Percentiles rank a stretch among this genome's conserved stretches.
Conservation (phyloP, 2,888 invertebrate genomes). For the Xylocampa areola region DNA sequence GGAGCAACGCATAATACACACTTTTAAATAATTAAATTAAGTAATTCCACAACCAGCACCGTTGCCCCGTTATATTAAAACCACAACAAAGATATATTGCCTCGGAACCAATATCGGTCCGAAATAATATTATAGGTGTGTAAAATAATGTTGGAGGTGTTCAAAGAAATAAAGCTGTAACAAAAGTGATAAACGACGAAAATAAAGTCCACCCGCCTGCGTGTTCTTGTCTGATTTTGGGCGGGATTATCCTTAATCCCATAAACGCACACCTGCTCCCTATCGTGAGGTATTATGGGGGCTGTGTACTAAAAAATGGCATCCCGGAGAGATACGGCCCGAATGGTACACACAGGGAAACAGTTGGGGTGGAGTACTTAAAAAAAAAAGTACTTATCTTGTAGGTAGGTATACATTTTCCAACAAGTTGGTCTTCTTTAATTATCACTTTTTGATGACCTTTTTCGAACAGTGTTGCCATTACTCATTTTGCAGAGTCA, state of each 20-base stretch:
- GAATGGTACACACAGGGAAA: background rate
- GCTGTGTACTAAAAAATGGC: slow-evolving; percentile 13
- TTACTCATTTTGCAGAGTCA: too few relatives aligned
- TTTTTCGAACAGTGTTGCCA: too few relatives aligned
- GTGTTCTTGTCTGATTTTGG: slow-evolving; percentile 23
- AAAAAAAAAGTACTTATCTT: background rate
- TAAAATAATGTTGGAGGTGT: too few relatives aligned
- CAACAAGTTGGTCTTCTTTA: too few relatives aligned
- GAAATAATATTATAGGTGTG: background rate
- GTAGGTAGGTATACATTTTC: too few relatives aligned
- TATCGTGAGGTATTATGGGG: slow-evolving; percentile 15
- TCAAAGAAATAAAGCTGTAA: slow-evolving; percentile 7
- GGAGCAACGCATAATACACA: too few relatives aligned
- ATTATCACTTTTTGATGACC: too few relatives aligned
- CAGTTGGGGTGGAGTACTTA: background rate
- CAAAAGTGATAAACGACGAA: slow-evolving; percentile 23
- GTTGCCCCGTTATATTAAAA: too few relatives aligned
- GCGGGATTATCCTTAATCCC: slow-evolving; percentile 36
- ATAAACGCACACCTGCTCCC: slow-evolving; percentile 38
- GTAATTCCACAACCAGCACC: too few relatives aligned
- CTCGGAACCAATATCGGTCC: background rate
- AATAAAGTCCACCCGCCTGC: slow-evolving; percentile 22
- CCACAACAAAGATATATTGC: background rate
- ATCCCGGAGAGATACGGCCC: slow-evolving; percentile 5
- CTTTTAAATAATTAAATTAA: too few relatives aligned